Percentiles rank a stretch among this genome's conserved stretches.
Evolutionary conservation across 2,888 invertebrate genomes (phyloP).

Genomic region (Onchidella celtica): DNA sequence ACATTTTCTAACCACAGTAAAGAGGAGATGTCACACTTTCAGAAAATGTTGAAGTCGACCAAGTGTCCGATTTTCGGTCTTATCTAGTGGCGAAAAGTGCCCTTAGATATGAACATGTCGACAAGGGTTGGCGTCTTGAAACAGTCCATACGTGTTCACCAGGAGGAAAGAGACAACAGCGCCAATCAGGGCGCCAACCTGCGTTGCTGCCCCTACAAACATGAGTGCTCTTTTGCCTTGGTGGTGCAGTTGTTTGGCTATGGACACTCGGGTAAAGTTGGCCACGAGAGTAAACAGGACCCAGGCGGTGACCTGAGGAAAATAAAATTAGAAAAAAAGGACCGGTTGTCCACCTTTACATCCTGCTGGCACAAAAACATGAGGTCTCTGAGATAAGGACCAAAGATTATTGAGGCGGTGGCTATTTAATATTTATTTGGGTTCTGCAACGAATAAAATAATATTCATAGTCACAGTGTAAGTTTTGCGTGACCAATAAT

Average conservation of each 20-base stretch:
- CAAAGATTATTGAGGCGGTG: not conserved
- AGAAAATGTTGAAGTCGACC: too few species aligned
- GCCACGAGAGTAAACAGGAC: conserved; percentile 85
- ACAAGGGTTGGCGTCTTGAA: conserved; percentile 60
- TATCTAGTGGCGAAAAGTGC: too few species aligned
- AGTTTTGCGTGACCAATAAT: too few species aligned
- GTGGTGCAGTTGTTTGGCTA: conserved; percentile 87
- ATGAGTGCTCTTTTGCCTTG: conserved; percentile 89
- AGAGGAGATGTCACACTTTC: too few species aligned
- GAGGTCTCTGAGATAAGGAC: not conserved
- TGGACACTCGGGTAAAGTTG: conserved; percentile 89
- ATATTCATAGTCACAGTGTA: too few species aligned
- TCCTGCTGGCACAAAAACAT: not conserved
- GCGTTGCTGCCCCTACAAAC: conserved; percentile 88
- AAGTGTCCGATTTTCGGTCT: too few species aligned
- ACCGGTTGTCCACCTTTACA: too few species aligned
- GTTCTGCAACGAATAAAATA: too few species aligned
- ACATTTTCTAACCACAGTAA: too few species aligned
- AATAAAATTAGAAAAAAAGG: conserved; percentile 19
- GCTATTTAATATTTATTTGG: too few species aligned
- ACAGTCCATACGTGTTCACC: conserved; percentile 83
- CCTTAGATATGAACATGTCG: too few species aligned
- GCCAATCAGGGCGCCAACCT: conserved; percentile 89
- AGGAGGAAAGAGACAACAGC: conserved; percentile 87
- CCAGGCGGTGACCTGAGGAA: conserved; percentile 86